Base-by-base conservation (phyloP, 2,888 invertebrate species). In the Drosophila rellima region DNA sequence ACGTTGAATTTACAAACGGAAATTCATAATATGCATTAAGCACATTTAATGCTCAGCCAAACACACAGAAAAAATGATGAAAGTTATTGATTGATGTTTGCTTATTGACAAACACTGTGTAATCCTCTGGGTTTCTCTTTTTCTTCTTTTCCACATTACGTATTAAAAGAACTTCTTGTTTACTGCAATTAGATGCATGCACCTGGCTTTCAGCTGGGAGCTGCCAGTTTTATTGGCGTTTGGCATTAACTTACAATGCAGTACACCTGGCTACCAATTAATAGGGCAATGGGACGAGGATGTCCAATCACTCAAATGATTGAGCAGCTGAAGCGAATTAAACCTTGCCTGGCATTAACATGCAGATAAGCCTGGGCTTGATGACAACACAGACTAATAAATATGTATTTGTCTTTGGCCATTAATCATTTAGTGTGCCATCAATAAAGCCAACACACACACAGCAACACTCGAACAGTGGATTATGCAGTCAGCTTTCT, bases 381-480 rank as follows among this genome's bases (percentile, higher is more conserved):
- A 45, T 69, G 83, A 74, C 83, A 82, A 68, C 60, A 63, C 66
- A 59, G 47, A 44, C 78, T 65, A 59, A 86, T 71, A 72, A 72
- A 68, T 82, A 74, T 54, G 48, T 60, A 42, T 82, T 62, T 68
- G 62, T 52, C 69, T 52, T 37, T 61, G 75, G 70, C 76, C 67
- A 84, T 83, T 76, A 84, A 82, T 85, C 83, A 85, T 82, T 74
- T 77, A 68, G 72, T 74, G 69, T 61, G 57, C 44, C 70, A 84
- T 68, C 71, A 68, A 76, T 71, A 81, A 55, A 26, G 55, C 48
- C 54, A 61, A 57, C 47, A 59, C 57, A 56, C 47, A 42, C 62
- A 61, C 44, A 26, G 39, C n/a, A 18, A 29, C 40, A 20, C 26
- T 37, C 44, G 42, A 65, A 54, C 47, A 66, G 63, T 66, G 64